These are phyloP conservation scores for Hydroisotoma schaefferi DNA, from an alignment of 2,888 invertebrate species.

Conservation along the genomic window DNA sequence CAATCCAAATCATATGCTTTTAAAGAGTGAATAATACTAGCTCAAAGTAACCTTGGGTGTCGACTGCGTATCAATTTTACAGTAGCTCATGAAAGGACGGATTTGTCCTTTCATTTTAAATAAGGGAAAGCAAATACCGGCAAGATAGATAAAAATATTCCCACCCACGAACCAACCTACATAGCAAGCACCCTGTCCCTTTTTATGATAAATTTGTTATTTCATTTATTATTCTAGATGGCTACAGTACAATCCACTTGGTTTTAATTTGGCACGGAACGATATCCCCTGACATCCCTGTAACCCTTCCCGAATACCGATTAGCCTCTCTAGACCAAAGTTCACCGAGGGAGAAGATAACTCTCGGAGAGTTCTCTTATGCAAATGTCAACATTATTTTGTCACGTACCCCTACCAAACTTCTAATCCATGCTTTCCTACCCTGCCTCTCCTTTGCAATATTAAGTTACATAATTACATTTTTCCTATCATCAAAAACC, in stretches of 20 bases:
- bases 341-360: conserved; percentile 24
- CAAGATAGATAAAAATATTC: too few species aligned
- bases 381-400: conserved; percentile 33
- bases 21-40: too few species aligned
- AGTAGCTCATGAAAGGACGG: too few species aligned
- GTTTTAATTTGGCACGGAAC: conserved; percentile 42
- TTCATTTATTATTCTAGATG: too few species aligned
- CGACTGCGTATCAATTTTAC: too few species aligned
- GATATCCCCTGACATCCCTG: conserved; percentile 26
- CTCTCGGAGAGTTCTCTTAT: conserved; percentile 34
- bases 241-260: conserved; percentile 38
- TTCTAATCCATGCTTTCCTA: conserved; percentile 32
- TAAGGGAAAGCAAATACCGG: too few species aligned
- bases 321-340: conserved; percentile 31
- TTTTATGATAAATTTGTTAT: background rate
- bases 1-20: too few species aligned
- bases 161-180: too few species aligned
- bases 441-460: conserved; percentile 29
- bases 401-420: conserved; percentile 29
- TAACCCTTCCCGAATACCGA: conserved; percentile 35
- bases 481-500: conserved; percentile 24
- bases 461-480: conserved; percentile 36
- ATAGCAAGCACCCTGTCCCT: background rate
- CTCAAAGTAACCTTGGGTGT: too few species aligned
- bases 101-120: too few species aligned